A percentile compares a stretch with the other conserved stretches of the same genome.
phyloP scores from a whole-genome alignment of 2,113 vertebrate species.

The Callocephalon fimbriatum region DNA sequence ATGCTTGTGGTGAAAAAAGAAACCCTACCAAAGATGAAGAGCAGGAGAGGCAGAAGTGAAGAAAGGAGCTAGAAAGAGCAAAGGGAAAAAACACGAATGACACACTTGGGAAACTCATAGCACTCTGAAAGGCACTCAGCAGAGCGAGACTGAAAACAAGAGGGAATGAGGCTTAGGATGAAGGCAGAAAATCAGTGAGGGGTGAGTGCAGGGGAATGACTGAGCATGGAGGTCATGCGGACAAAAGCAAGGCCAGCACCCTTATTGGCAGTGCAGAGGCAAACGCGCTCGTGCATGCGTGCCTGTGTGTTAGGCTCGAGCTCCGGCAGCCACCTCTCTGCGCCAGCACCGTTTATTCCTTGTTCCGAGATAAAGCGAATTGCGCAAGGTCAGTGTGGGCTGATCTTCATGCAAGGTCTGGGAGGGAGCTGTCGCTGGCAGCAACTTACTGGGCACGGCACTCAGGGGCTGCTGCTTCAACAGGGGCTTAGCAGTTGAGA shows the following conservation, averaged over 20 bases:
- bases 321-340: neutral
- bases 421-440: neutral
- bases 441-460: fast-evolving
- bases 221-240: neutral
- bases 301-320: fast-evolving
- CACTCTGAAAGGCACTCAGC: neutral
- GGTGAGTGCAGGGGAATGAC: fast-evolving
- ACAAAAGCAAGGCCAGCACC: neutral
- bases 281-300: fast-evolving
- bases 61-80: neutral
- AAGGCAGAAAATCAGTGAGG: neutral
- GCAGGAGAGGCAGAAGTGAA: neutral
- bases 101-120: neutral
- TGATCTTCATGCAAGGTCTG: neutral
- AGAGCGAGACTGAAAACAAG: neutral
- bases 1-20: neutral
- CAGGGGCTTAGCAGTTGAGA: neutral
- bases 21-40: neutral
- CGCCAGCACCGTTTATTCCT: neutral
- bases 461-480: neutral
- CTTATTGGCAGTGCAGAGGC: neutral
- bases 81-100: neutral
- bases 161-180: neutral
- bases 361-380: neutral
- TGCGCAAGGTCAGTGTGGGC: fast-evolving